phyloP scores from a whole-genome alignment of 2,797 vertebrate genomes.

The Macrochelys suwanniensis region DNA sequence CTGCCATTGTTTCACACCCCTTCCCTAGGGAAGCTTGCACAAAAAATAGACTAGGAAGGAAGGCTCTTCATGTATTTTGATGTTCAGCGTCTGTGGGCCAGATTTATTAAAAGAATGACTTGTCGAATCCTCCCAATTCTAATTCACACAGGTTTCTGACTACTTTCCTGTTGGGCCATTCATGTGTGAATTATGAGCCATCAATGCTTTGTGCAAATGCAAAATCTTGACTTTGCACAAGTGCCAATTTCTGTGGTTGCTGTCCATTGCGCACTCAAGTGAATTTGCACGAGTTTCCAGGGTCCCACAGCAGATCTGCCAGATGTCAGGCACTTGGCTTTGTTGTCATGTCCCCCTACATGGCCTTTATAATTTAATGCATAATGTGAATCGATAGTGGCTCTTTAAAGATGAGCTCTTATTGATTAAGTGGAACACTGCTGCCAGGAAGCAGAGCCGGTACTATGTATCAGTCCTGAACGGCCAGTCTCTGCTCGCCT shows the following conservation, averaged over 20 bases:
- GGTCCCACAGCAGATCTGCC: not conserved
- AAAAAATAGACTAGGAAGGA: not conserved
- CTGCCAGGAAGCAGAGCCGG: not conserved
- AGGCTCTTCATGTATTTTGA: not conserved
- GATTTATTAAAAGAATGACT: not conserved
- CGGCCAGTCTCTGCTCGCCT: not conserved
- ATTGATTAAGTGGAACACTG: not conserved
- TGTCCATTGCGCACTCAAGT: not conserved
- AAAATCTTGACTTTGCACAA: fast-evolving
- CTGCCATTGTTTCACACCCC: not conserved
- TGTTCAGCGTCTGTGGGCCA: not conserved
- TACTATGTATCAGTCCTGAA: not conserved
- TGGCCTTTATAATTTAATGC: fast-evolving
- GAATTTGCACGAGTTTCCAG: not conserved
- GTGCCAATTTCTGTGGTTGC: not conserved
- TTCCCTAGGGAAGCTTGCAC: not conserved
- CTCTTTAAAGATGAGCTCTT: not conserved
- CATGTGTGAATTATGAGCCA: not conserved
- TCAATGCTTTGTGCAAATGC: not conserved
- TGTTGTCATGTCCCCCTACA: not conserved
- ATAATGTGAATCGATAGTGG: not conserved
- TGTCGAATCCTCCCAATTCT: not conserved
- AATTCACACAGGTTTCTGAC: not conserved
- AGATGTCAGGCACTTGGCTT: not conserved
- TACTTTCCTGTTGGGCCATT: not conserved